These are phyloP conservation scores for Pachycephala philippinensis DNA, from an alignment of 2,113 vertebrate species.

Conservation along the genomic window DNA sequence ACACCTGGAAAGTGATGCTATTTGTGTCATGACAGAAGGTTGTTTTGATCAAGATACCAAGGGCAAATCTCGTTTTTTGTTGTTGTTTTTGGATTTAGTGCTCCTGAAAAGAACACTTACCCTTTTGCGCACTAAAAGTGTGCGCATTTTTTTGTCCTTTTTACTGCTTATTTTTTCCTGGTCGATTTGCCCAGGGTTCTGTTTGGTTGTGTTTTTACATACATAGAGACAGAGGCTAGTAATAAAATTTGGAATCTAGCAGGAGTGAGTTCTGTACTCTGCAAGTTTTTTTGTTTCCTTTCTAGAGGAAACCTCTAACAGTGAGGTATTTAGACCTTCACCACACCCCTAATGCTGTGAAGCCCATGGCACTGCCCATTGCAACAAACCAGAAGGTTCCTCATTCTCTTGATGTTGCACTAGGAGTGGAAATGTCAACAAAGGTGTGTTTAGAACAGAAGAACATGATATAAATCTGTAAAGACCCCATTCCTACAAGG, in stretches of 20 bases:
- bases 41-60: background rate
- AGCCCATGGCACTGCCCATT: fast-evolving
- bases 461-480: background rate
- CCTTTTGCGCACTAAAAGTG: too few relatives aligned
- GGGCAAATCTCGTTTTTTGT: background rate
- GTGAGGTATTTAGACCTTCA: background rate
- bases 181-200: background rate
- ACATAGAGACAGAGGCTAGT: background rate
- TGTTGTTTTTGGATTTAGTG: background rate
- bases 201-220: background rate
- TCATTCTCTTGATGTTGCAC: background rate
- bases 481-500: background rate
- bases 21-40: background rate
- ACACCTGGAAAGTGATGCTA: background rate
- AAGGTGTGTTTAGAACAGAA: background rate
- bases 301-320: background rate
- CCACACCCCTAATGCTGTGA: background rate
- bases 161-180: background rate
- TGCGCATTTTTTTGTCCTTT: background rate
- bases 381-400: background rate
- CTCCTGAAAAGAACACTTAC: background rate
- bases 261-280: background rate
- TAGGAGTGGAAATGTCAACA: background rate
- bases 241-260: background rate
- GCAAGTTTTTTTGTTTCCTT: background rate